phyloP scores from a whole-genome alignment of 1,140 invertebrate genomes.

The Drosophila neocordata region DNA sequence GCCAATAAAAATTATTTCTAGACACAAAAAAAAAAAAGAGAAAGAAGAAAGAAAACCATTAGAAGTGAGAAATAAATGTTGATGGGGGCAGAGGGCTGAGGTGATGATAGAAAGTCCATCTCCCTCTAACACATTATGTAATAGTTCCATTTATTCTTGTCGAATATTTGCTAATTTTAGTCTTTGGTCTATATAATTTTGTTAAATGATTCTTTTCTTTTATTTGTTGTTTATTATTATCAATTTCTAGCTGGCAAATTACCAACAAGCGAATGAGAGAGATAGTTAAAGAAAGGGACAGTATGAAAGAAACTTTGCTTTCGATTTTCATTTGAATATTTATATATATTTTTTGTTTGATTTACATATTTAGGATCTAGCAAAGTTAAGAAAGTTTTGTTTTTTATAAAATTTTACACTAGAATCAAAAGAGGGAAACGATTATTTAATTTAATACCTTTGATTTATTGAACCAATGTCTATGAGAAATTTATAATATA shows the following conservation, averaged over 20 bases:
- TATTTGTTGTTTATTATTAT: conserved; percentile 43
- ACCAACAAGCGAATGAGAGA: conserved; percentile 25
- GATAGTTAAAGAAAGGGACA: neutral
- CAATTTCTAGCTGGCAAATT: conserved; percentile 45
- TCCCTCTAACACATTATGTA: conserved; percentile 44
- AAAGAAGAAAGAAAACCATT: neutral
- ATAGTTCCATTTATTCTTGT: conserved; percentile 33
- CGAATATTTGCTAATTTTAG: conserved; percentile 58
- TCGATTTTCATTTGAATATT: conserved; percentile 37
- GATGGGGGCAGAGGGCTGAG: neutral
- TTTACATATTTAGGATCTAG: neutral
- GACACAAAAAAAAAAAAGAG: conserved; percentile 6
- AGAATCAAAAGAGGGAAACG: too few relatives aligned
- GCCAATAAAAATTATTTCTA: conserved; percentile 35
- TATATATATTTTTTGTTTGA: neutral
- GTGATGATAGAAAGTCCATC: neutral
- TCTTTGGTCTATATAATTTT: conserved; percentile 36
- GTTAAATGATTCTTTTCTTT: conserved; percentile 12
- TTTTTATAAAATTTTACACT: too few relatives aligned
- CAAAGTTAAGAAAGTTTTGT: neutral
- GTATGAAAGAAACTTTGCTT: conserved; percentile 33
- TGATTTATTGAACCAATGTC: too few relatives aligned
- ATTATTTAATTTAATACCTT: too few relatives aligned
- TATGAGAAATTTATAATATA: too few relatives aligned
- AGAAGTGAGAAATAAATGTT: neutral